Conservation (phyloP, 2,113 vertebrate species). For the Hyperopisus bebe region DNA sequence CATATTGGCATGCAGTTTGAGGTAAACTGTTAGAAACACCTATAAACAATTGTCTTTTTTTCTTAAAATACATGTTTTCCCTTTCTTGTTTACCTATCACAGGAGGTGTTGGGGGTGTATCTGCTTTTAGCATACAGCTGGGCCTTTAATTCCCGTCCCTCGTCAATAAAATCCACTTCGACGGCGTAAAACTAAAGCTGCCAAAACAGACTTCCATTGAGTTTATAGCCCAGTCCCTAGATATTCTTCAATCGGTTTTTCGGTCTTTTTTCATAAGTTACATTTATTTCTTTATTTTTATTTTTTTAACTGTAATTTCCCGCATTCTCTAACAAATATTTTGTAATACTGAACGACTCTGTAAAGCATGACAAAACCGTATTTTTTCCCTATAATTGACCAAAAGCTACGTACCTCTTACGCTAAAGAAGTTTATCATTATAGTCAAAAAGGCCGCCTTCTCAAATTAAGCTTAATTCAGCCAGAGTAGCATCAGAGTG, state of each 20-base stretch:
- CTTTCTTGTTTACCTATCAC: neutral
- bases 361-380: neutral
- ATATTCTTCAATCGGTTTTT: neutral
- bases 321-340: neutral
- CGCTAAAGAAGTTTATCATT: neutral
- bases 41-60: slow-evolving; percentile 28
- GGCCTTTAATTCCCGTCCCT: neutral
- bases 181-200: neutral
- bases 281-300: neutral
- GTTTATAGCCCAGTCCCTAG: neutral
- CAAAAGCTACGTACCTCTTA: neutral
- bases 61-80: slow-evolving; percentile 10
- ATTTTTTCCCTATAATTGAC: neutral
- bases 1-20: slow-evolving; percentile 51
- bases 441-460: neutral
- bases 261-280: neutral
- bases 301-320: neutral
- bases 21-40: slow-evolving; percentile 41
- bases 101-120: neutral
- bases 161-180: neutral
- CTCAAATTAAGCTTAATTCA: neutral
- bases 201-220: neutral
- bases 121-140: neutral
- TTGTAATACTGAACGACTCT: neutral
- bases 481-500: neutral